These are phyloP conservation scores for Strigamia transsilvanica DNA, from an alignment of 2,888 invertebrate species.

Conservation along the genomic window DNA sequence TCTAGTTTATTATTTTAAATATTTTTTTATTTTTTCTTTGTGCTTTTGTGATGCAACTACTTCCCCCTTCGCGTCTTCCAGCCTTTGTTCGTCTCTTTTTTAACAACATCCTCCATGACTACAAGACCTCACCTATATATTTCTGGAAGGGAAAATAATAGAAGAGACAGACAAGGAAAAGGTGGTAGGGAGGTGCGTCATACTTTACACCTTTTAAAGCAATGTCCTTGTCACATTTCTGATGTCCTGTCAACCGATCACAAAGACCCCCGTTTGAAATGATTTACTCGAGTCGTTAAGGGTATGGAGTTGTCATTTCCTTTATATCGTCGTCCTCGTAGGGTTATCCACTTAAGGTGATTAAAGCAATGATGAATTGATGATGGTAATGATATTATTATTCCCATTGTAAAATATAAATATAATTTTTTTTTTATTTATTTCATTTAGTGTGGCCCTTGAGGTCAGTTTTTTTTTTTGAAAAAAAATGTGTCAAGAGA, in stretches of 20 bases:
- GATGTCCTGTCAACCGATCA: conserved; percentile 20
- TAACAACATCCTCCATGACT: not conserved
- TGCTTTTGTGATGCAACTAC: not conserved
- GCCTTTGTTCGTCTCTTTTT: not conserved
- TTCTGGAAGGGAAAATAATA: not conserved
- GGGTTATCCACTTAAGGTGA: conserved; percentile 20
- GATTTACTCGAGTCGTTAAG: conserved; percentile 20
- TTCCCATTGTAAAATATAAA: not conserved
- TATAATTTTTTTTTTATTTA: too few species aligned
- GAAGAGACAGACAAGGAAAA: not conserved
- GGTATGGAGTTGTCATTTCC: conserved; percentile 20
- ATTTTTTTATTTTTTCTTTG: not conserved
- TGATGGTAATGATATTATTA: not conserved
- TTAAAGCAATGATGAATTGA: conserved; percentile 20
- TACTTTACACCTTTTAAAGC: conserved; percentile 18
- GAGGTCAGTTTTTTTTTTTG: too few species aligned
- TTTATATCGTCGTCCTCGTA: conserved; percentile 10
- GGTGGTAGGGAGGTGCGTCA: not conserved
- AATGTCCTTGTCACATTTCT: conserved; percentile 15
- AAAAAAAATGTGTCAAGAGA: too few species aligned
- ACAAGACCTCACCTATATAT: conserved; percentile 1
- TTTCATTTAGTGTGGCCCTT: too few species aligned
- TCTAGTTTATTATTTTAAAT: not conserved
- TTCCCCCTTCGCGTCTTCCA: not conserved
- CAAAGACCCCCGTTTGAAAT: conserved; percentile 14